Conservation (phyloP, 2,888 invertebrate genomes). For the Saturnia japonica region DNA sequence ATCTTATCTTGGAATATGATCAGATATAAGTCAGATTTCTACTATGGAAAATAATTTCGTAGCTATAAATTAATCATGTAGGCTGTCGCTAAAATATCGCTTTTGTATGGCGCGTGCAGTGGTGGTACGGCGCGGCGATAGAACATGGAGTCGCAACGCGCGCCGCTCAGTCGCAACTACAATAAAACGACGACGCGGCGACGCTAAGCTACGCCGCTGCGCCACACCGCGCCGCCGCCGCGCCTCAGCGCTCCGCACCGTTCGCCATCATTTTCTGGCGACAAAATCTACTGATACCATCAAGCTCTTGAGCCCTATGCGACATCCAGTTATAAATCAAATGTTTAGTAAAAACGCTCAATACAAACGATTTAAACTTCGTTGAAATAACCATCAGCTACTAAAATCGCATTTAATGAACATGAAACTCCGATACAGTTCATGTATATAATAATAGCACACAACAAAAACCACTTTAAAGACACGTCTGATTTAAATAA, state of each 20-base stretch:
- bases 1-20: conserved; percentile 71
- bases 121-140: conserved; percentile 59
- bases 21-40: conserved; percentile 62
- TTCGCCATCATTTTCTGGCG: conserved; percentile 75
- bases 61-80: conserved; percentile 81
- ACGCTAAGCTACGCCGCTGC: conserved; percentile 38
- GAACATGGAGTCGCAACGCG: conserved; percentile 52
- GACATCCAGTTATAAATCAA: conserved; percentile 70
- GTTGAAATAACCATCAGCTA: conserved; percentile 74
- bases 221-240: conserved; percentile 33
- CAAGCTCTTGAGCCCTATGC: conserved; percentile 62
- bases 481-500: conserved; percentile 77
- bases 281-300: conserved; percentile 76
- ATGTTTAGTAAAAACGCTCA: conserved; percentile 45
- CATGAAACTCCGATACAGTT: conserved; percentile 76
- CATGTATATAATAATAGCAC: conserved; percentile 78
- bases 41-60: conserved; percentile 68
- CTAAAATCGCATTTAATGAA: conserved; percentile 61
- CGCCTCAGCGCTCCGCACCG: conserved; percentile 25
- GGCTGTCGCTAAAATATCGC: conserved; percentile 79
- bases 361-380: conserved; percentile 57
- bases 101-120: conserved; percentile 59
- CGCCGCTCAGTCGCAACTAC: conserved; percentile 56
- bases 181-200: too few species aligned
- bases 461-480: conserved; percentile 71